phyloP scores from a whole-genome alignment of 2,888 invertebrate species.

The Calliscelio sp. region DNA sequence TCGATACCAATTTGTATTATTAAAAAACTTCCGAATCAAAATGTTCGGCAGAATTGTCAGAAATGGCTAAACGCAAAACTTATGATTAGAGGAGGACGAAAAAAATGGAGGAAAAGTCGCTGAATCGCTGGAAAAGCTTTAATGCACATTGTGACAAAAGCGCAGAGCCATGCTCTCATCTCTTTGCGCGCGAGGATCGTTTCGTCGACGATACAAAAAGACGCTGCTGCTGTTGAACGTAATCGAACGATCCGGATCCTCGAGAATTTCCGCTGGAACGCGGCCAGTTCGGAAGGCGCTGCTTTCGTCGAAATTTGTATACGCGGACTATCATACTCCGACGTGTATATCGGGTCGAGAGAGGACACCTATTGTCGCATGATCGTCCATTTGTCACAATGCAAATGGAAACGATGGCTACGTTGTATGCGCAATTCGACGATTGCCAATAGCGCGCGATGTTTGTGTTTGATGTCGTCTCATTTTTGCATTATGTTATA shows the following conservation, averaged over 20 bases:
- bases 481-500: constrained; percentile 3
- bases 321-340: constrained; percentile 76
- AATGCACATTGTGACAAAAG: constrained; percentile 61
- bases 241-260: constrained; percentile 76
- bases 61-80: too few relatives aligned
- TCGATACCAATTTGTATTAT: too few relatives aligned
- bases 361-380: constrained; percentile 79
- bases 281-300: constrained; percentile 81
- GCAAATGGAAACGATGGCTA: constrained; percentile 74
- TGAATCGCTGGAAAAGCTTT: constrained; percentile 49
- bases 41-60: too few relatives aligned
- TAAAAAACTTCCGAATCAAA: too few relatives aligned
- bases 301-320: constrained; percentile 81
- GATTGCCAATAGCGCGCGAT: constrained; percentile 73
- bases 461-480: constrained; percentile 24
- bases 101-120: constrained; percentile 41
- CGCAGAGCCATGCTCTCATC: constrained; percentile 35
- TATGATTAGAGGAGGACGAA: constrained; percentile 8
- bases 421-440: constrained; percentile 68
- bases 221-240: constrained; percentile 65
- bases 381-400: constrained; percentile 79
- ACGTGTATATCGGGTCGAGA: constrained; percentile 76
- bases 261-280: constrained; percentile 78
- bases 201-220: constrained; percentile 66
- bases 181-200: constrained; percentile 50